Percentiles rank a stretch among this genome's conserved stretches.
Evolutionary conservation across 2,888 invertebrate species (phyloP).

Genomic region (Anarsia innoxiella): DNA sequence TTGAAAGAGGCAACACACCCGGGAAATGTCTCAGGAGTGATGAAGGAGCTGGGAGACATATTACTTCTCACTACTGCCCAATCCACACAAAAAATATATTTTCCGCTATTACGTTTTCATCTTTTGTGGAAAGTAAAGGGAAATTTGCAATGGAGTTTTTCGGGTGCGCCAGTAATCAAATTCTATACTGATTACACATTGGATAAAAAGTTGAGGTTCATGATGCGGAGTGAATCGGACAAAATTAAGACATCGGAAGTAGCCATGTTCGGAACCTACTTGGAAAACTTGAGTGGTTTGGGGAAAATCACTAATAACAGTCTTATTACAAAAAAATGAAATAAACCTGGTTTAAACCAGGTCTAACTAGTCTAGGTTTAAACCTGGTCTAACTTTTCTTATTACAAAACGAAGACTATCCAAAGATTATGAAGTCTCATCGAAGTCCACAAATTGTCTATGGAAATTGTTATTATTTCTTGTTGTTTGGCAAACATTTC

Average conservation of each 20-base stretch:
- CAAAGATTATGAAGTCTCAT: too few relatives aligned
- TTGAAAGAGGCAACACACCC: conserved; percentile 20
- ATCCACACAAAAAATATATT: conserved; percentile 21
- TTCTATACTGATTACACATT: too few relatives aligned
- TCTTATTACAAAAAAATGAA: too few relatives aligned
- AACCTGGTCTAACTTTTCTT: too few relatives aligned
- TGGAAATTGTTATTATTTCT: too few relatives aligned
- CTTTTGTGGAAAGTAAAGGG: too few relatives aligned
- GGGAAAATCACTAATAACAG: conserved; percentile 12
- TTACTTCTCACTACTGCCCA: conserved; percentile 21
- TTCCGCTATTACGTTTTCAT: conserved; percentile 20
- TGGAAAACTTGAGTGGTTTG: conserved; percentile 13
- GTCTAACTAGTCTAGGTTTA: too few relatives aligned
- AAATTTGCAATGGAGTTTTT: too few relatives aligned
- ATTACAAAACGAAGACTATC: too few relatives aligned
- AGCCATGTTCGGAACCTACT: conserved; percentile 20
- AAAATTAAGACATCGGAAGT: conserved; percentile 16
- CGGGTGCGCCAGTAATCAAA: conserved; percentile 9
- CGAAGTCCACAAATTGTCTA: too few relatives aligned
- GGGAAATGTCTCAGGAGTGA: conserved; percentile 19
- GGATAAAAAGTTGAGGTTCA: conserved; percentile 14
- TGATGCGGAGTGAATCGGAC: conserved; percentile 15
- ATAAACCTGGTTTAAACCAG: too few relatives aligned
- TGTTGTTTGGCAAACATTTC: too few relatives aligned
- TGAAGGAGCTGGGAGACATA: conserved; percentile 25